These are phyloP conservation scores for Quadroppia sp. DNA, from an alignment of 2,888 invertebrate genomes.

Conservation along the genomic window DNA sequence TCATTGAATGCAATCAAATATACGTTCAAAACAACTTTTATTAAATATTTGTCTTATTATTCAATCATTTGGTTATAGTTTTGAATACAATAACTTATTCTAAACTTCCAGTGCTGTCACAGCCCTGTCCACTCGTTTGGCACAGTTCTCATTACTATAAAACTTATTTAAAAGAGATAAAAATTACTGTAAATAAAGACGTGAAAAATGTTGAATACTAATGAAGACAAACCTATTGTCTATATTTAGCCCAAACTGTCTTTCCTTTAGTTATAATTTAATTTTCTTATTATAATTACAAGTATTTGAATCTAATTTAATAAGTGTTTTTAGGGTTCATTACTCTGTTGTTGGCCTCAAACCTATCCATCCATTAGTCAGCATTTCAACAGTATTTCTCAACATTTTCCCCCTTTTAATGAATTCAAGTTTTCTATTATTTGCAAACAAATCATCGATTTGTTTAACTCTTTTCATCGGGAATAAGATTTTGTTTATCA, in stretches of 20 bases:
- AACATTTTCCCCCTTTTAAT: neutral
- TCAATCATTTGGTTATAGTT: neutral
- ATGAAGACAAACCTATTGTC: neutral
- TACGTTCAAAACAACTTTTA: neutral
- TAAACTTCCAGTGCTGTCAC: too few relatives aligned
- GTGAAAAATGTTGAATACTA: neutral
- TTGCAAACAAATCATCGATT: neutral
- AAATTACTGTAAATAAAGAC: neutral
- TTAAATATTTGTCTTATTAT: neutral
- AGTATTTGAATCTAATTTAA: neutral
- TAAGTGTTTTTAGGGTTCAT: conserved; percentile 1
- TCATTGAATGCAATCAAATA: neutral
- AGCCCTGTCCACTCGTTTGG: neutral
- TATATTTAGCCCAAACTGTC: neutral
- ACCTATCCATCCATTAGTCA: neutral
- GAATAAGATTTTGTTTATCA: neutral
- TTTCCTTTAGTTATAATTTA: neutral
- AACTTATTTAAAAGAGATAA: neutral
- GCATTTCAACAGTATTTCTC: neutral
- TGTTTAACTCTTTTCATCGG: neutral
- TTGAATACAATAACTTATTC: too few relatives aligned
- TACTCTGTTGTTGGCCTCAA: conserved; percentile 7
- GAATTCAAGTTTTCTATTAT: neutral
- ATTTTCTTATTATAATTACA: neutral
- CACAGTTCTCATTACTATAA: neutral